These are phyloP conservation scores for Epicampocera succincta DNA, from an alignment of 2,888 invertebrate genomes.

Conservation along the genomic window DNA sequence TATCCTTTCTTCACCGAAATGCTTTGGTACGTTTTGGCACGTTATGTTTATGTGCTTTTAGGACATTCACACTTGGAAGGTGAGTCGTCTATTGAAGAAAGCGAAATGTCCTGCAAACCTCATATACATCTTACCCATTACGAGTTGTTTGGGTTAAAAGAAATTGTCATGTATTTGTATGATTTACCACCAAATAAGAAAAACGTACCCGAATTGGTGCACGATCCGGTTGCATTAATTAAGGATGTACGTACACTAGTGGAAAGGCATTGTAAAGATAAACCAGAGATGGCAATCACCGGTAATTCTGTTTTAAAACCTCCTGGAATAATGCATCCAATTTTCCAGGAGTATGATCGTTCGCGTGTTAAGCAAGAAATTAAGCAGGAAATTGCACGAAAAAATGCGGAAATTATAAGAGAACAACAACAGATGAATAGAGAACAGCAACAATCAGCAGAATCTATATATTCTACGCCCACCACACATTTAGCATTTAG, in stretches of 20 bases:
- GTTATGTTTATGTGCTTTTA: slow-evolving; percentile 93
- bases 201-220: slow-evolving; percentile 94
- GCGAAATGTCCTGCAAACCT: slow-evolving; percentile 76
- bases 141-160: slow-evolving; percentile 91
- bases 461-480: slow-evolving; percentile 62
- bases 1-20: slow-evolving; percentile 99
- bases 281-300: slow-evolving; percentile 90
- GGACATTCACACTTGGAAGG: slow-evolving; percentile 90
- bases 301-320: slow-evolving; percentile 88
- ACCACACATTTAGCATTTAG: slow-evolving; percentile 60
- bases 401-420: slow-evolving; percentile 77
- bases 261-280: slow-evolving; percentile 93
- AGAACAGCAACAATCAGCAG: slow-evolving; percentile 75
- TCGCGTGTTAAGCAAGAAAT: slow-evolving; percentile 79
- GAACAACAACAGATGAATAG: slow-evolving; percentile 75
- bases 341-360: slow-evolving; percentile 78
- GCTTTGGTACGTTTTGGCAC: slow-evolving; percentile 97
- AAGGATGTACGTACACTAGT: slow-evolving; percentile 94
- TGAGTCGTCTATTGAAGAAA: slow-evolving; percentile 77
- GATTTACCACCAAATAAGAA: slow-evolving; percentile 94
- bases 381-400: slow-evolving; percentile 78
- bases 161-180: slow-evolving; percentile 95
- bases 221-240: slow-evolving; percentile 93
- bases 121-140: slow-evolving; percentile 91
- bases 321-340: slow-evolving; percentile 71